Evolutionary conservation across 2,888 invertebrate genomes (phyloP).

Genomic region (Lepidocyrtoides sp.): DNA sequence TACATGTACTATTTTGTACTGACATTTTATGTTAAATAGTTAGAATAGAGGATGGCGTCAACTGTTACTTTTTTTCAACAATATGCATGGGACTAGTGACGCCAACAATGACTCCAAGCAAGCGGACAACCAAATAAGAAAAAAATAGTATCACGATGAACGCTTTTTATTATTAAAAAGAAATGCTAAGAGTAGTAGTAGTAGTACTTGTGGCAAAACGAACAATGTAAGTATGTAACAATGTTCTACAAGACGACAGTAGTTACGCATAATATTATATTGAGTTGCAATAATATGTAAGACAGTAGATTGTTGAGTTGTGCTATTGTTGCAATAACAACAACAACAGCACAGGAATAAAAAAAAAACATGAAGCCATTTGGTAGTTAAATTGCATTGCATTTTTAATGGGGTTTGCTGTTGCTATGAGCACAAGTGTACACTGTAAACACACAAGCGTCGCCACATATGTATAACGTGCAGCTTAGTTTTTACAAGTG

Average conservation of each 20-base stretch:
- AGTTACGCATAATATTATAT: background rate
- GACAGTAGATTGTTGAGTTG: slow-evolving; percentile 31
- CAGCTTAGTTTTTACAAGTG: too few species aligned
- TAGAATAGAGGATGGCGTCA: slow-evolving; percentile 69
- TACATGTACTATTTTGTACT: background rate
- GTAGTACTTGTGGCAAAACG: background rate
- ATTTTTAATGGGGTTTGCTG: slow-evolving; percentile 10
- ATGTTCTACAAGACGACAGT: background rate
- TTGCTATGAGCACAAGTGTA: slow-evolving; percentile 22
- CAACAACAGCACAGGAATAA: background rate
- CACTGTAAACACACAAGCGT: background rate
- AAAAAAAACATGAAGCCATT: background rate
- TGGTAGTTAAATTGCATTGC: background rate
- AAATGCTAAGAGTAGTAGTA: background rate
- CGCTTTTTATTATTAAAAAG: background rate
- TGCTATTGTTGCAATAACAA: slow-evolving; percentile 28
- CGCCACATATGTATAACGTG: too few species aligned
- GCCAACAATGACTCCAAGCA: slow-evolving; percentile 48
- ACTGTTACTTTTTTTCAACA: slow-evolving; percentile 53
- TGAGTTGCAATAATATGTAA: background rate
- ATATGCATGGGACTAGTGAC: slow-evolving; percentile 54
- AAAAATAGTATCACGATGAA: slow-evolving; percentile 36
- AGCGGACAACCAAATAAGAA: background rate
- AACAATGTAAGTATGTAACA: too few species aligned
- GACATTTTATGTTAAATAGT: background rate